Base-by-base conservation (phyloP, 1,140 invertebrate genomes). In the Drosophila lini region DNA sequence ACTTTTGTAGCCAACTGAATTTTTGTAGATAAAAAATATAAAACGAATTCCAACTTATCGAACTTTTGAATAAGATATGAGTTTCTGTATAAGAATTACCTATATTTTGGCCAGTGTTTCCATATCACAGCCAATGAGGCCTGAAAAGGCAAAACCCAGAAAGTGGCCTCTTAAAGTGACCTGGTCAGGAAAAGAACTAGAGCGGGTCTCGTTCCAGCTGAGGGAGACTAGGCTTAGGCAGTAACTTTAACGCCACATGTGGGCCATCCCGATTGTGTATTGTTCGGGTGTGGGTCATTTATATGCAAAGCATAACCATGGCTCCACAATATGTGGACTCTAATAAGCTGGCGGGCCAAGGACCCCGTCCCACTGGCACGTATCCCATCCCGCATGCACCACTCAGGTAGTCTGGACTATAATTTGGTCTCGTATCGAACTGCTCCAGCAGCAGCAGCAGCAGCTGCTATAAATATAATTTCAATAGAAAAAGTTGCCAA, bases 291-390 rank as follows among this genome's bases (percentile, higher is more conserved):
- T 73, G 83, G 71, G 80, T 83, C 83, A 86, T 86, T 86, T 86
- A 83, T 88, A 86, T 86, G 83, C 83, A 86, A 86, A 83, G 80
- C 83, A 88, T 77, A 74, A 68, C 62, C 83, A 74, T 70, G 69
- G 67, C 70, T 82, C 10, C 74, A 50, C 79, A 78, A 82, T 76
- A 85, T 88, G 75, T 60, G 71, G 70, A 41, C 64, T 85, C 65
- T 85, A 85, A 88, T 88, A 85, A 85, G 83, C 74, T 53, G 52
- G 69, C 25, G 22, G 60, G 34, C 5, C 28, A 31, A 31, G 22
- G 42, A 77, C 55, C 57, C 25, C 44, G 31, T 28, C 25, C 34
- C 42, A 55, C 63, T 15, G 28, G 48, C 74, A 76, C 74, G 74
- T 76, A 76, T 47, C 48, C 61, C 55, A 36, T 69, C 31, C 47